Base-by-base conservation (phyloP, 2,113 vertebrate species). In the Apistogramma diplotaenia region DNA sequence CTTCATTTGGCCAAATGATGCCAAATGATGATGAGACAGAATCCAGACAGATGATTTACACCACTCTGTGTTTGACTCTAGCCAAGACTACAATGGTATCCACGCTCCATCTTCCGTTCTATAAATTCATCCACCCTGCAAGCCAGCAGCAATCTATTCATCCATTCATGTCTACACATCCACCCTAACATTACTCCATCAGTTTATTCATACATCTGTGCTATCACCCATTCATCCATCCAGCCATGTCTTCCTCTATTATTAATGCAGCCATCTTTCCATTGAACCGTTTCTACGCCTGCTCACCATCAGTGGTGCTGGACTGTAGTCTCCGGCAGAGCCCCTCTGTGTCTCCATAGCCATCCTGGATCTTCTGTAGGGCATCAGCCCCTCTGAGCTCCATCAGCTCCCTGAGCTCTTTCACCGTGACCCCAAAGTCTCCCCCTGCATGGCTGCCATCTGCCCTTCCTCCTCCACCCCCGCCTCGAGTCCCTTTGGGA, bases 251-350 rank as follows among this genome's bases (percentile, higher is more conserved):
- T 77, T 73, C 37, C 29, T 82, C 56, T 49, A 55, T 86, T 72
- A 77, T 76, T 61, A 29, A 80, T 55, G 51, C 79, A 35, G 29
- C 31, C 53, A 35, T 25, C 35, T 18, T 57, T 57, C 51, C 65
- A 49, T 29, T 15, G 40, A 1, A 40, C 19, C 25, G 10, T n/a
- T 51, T 35, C 8, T 56, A 25, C 19, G 12, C 4, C 29, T 62
- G 59, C 95, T 94, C 93, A 97, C 97, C 97, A 9, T 97, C 96
- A 2, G 92, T 96, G 82, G 95, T 94, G 12, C 91, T 96, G 88
- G 97, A 96, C 93, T 95, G 96, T 90, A 98, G 95, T 92, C 97
- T 95, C 81, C 95, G 95, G 85, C 97, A 97, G 87, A 98, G 96
- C 19, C 96, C 96, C 0, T 95, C 89, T 79, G 95, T 95, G 43